Base-by-base conservation (phyloP, 2,797 vertebrate species). In the Eurystomus glaucurus region DNA sequence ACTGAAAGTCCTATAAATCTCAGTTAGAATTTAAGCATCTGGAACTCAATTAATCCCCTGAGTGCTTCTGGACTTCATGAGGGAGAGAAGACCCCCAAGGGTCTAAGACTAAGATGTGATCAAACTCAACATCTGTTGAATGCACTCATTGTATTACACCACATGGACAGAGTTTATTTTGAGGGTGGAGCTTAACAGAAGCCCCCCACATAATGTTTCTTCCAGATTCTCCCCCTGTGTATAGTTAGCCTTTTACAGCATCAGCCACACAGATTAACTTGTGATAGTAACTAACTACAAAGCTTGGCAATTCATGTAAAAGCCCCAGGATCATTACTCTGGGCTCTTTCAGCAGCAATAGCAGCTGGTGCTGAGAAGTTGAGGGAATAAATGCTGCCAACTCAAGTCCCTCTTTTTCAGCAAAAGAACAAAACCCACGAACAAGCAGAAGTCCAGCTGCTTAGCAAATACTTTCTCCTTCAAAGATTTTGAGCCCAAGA, bases 1-100 rank as follows among this genome's bases (percentile, higher is more conserved):
- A 29, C n/a, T 16, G 14, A 85, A 25, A 61, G 12, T 48, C 28
- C 39, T 51, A 25, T 14, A 85, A 60, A 76, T 70, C 78, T 83
- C 75, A 71, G 43, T 74, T 62, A 84, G 39, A 80, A 91, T 58
- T 70, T 80, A 91, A 95, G 65, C 41, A 50, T 78, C 65, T 71
- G 76, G 61, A 93, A 88, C 52, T 68, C 41, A 64, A 0, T 64
- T 90, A 5, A 81, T 68, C 20, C 54, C n/a, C 6, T 0, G 2
- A 48, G 45, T 46, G 28, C 66, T 94, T 85, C 52, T 71, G 43
- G 41, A 77, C 48, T 69, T 77, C 37, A 51, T 2, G 35, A 85
- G 43, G 43, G 21, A 57, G 11, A 68, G 31, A 77, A 91, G 85
- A 91, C 39, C 48, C n/a, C 41, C 61, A 78, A 23, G 60, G 66